A percentile compares a stretch with the other conserved stretches of the same genome.
phyloP scores from a whole-genome alignment of 2,797 vertebrate genomes.

The Sebastes diploproa region DNA sequence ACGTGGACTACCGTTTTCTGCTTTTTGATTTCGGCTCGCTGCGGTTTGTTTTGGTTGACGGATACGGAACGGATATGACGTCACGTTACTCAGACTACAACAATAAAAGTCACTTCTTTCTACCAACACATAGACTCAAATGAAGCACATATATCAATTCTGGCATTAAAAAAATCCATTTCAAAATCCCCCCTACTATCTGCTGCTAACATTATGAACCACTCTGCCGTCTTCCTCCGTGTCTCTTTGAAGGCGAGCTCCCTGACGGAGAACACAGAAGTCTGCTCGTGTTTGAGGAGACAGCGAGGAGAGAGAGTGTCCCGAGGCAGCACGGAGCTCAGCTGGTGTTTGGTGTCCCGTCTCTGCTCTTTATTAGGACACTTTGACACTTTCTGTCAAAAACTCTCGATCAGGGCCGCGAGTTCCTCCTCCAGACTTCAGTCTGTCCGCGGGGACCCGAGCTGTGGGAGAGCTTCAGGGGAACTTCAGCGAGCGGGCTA shows the following conservation, averaged over 20 bases:
- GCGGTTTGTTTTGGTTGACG: too few species aligned
- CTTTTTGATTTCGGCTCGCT: too few species aligned
- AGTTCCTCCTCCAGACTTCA: not conserved
- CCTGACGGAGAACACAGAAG: not conserved
- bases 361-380: not conserved
- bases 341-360: not conserved
- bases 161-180: too few species aligned
- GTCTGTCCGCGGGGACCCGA: not conserved
- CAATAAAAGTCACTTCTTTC: too few species aligned
- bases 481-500: not conserved
- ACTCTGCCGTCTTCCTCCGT: not conserved
- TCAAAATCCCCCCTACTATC: too few species aligned
- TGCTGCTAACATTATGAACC: not conserved
- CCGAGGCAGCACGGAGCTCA: constrained; percentile 6
- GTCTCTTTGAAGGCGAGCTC: not conserved
- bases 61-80: too few species aligned
- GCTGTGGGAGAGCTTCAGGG: not conserved
- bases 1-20: too few species aligned
- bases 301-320: not conserved
- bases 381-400: constrained; percentile 16
- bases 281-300: not conserved
- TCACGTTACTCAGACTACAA: too few species aligned
- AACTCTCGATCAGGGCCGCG: not conserved
- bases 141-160: too few species aligned
- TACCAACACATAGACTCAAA: too few species aligned